These are phyloP conservation scores for Festucalex cinctus DNA, from an alignment of 2,113 vertebrate genomes.

Conservation along the genomic window DNA sequence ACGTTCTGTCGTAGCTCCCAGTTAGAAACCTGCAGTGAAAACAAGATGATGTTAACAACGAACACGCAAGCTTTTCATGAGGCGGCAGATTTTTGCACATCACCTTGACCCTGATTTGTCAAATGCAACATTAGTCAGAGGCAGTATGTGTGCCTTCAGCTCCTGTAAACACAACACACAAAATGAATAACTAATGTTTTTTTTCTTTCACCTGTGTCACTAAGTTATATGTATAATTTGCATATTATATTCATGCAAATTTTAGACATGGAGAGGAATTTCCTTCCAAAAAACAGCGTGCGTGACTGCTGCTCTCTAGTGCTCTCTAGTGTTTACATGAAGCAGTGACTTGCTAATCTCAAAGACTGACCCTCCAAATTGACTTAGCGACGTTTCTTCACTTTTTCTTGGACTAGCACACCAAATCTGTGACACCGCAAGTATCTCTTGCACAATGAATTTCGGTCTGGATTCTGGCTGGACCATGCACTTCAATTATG, in stretches of 20 bases:
- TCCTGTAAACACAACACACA: slow-evolving; percentile 66
- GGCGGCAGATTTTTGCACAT: slow-evolving; percentile 16
- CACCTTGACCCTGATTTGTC: slow-evolving; percentile 95
- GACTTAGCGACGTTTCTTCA: background rate
- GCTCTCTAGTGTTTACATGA: background rate
- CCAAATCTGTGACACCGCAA: too few species aligned
- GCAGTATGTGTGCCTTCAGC: slow-evolving; percentile 86
- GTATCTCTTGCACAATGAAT: too few species aligned
- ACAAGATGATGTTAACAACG: background rate
- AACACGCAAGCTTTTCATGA: background rate
- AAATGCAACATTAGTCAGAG: slow-evolving; percentile 93
- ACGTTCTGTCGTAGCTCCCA: slow-evolving; percentile 95
- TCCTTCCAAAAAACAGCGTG: background rate
- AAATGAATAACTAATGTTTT: background rate
- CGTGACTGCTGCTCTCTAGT: background rate
- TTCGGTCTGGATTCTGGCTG: too few species aligned
- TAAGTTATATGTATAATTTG: background rate
- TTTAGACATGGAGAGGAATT: background rate
- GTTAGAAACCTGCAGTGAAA: slow-evolving; percentile 84
- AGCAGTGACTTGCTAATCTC: background rate
- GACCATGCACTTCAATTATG: background rate
- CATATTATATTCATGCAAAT: background rate
- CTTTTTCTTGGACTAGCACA: too few species aligned
- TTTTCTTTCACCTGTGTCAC: background rate
- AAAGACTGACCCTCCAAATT: background rate